Evolutionary conservation across 2,888 invertebrate genomes (phyloP).

Genomic region (Furcula furcula): DNA sequence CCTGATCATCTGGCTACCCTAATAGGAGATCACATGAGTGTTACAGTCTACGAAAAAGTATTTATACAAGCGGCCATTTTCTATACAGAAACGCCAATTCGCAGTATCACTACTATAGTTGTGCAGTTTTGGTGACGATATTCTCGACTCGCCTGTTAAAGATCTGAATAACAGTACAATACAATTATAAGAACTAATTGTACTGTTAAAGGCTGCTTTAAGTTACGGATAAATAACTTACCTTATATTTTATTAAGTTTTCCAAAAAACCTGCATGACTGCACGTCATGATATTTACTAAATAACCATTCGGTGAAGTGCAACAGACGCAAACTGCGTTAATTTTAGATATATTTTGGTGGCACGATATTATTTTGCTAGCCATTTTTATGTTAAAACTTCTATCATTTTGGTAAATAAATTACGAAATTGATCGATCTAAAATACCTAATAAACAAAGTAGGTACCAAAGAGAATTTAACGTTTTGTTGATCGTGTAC

Average conservation of each 20-base stretch:
- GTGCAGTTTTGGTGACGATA: background rate
- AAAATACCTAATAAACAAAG: no score
- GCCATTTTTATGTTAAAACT: no score
- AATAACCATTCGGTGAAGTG: slow-evolving; percentile 29
- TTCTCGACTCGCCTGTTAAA: background rate
- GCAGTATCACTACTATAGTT: slow-evolving; percentile 31
- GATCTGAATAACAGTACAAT: background rate
- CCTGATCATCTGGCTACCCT: no score
- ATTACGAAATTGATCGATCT: no score
- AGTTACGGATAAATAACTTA: slow-evolving; percentile 19
- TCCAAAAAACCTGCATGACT: slow-evolving; percentile 45
- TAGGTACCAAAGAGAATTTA: no score
- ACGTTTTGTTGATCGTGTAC: no score
- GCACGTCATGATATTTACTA: slow-evolving; percentile 42
- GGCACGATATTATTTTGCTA: background rate
- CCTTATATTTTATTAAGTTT: slow-evolving; percentile 39
- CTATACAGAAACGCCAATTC: slow-evolving; percentile 36
- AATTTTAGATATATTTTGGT: background rate
- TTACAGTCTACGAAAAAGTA: no score
- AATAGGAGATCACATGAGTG: no score
- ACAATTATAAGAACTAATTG: no score
- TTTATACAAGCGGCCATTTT: slow-evolving; percentile 43
- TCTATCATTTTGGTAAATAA: no score
- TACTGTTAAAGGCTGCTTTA: no score
- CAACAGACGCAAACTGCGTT: slow-evolving; percentile 45